Evolutionary conservation across 1,140 invertebrate genomes (phyloP), one percentile per base, ranked within the genome.

Genomic region (Drosophila repletoides): DNA sequence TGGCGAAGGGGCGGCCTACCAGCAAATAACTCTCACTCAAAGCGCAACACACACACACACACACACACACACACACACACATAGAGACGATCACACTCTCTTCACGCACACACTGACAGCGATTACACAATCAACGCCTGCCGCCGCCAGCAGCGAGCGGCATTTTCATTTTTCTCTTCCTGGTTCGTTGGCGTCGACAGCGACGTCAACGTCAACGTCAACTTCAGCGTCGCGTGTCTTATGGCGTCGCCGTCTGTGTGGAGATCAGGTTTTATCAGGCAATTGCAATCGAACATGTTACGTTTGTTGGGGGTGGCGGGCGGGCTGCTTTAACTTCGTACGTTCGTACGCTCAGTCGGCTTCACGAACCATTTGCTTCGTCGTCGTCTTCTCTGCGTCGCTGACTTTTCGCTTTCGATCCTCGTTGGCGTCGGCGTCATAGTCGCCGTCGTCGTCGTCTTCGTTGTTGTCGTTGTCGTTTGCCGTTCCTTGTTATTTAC

Each of bases 81-180:
- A 29, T 46, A 49, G 19, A 33, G 43, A 24, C 31, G 24, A 48
- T 60, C 40, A 4, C 10, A 41, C 63, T 40, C 55, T 51, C 56
- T 59, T 17, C 49, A 31, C 58, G 33, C 53, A 75, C 48, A 69
- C 60, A 53, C 43, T 29, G 34, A 34, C 36, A 67, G 51, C 80
- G 80, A 86, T 86, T 86, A 86, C 80, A 86, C 80, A 86, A 86
- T 86, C 77, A 72, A 17, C n/a, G 77, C 63, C 53, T 65, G 67
- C 59, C 38, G 48, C 46, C 10, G 46, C 29, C 46, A 48, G 38
- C 36, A 26, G 63, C 43, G 52, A 72, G 76, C 79, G 80, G 79
- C 75, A 84, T 84, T 86, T 86, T 86, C 75, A 86, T 72, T 84
- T 84, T 86, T 86, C 80, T 86, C 80, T 86, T 86, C 80, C 80